Base-by-base conservation (phyloP, 2,113 vertebrate genomes). In the Barnardius zonarius region DNA sequence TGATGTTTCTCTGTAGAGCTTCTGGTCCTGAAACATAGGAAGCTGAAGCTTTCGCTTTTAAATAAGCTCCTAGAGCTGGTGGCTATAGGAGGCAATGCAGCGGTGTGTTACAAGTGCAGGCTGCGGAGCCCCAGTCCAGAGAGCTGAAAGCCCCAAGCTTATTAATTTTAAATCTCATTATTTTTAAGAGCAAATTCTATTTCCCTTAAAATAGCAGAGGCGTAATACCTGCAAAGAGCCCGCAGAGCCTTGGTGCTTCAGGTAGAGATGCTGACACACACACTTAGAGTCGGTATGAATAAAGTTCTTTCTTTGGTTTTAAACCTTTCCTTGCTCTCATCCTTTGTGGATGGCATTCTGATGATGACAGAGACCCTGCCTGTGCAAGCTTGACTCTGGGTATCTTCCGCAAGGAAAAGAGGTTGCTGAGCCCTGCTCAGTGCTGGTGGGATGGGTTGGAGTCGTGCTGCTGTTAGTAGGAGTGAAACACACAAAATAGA, bases 151-250 rank as follows among this genome's bases (percentile, higher is more conserved):
- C 74, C 66, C 18, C 16, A 3, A 66, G 78, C 66, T 75, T 92
- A 79, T 91, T 95, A 82, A 91, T 87, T 86, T 89, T n/a, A 85
- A 95, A 94, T 91, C 78, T 91, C 91, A 83, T 89, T 94, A 82
- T 76, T 83, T 95, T 90, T 80, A 95, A 76, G 37, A 85, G 66
- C 31, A 95, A 92, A 93, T 89, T 76, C 11, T 55, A 37, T 85
- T 96, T 86, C 48, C 78, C 37, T 83, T 80, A 28, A 91, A 90
- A 74, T 17, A 86, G 70, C 78, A 90, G 64, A 81, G 48, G 1
- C 24, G 0, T 31, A 46, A 35, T 30, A 64, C 51, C 91, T 89
- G 78, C 78, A 76, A 72, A 51, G 74, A 88, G 59, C 52, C 48
- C 43, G 52, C 62, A 87, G 62, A 64, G 61, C 66, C 52, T 7